A percentile compares a stretch with the other conserved stretches of the same genome.
Conservation (phyloP, 2,113 vertebrate genomes). For the Isichthys henryi region DNA sequence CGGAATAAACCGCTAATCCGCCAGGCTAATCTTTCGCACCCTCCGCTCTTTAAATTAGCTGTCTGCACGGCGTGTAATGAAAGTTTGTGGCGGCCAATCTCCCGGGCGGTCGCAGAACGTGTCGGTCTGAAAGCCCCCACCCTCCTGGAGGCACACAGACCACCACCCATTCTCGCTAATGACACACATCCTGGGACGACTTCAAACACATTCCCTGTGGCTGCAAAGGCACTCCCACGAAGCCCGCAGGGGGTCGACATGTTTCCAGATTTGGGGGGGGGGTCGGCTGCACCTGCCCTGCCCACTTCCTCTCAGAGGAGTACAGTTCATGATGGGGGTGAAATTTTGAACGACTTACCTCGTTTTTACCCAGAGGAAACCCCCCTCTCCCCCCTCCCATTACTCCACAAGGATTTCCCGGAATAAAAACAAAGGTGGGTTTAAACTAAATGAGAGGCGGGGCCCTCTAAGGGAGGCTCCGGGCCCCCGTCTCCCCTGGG, state of each 20-base stretch:
- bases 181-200: conserved; percentile 38
- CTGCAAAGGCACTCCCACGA: conserved; percentile 29
- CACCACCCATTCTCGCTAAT: conserved; percentile 31
- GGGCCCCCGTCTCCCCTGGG: background rate
- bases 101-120: background rate
- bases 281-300: background rate
- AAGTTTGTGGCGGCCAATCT: background rate
- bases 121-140: background rate
- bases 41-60: background rate
- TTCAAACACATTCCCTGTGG: conserved; percentile 42
- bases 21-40: background rate
- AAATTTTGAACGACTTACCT: background rate
- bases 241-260: conserved; percentile 30
- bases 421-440: background rate
- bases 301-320: background rate
- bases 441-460: background rate
- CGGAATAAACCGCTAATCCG: background rate
- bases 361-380: background rate
- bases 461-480: background rate
- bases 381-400: background rate
- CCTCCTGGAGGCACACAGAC: background rate
- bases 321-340: background rate
- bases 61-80: background rate
- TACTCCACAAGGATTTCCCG: background rate
- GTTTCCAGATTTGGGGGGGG: conserved; percentile 30